Conservation (phyloP, 2,888 invertebrate species). For the Auanema sp. region DNA sequence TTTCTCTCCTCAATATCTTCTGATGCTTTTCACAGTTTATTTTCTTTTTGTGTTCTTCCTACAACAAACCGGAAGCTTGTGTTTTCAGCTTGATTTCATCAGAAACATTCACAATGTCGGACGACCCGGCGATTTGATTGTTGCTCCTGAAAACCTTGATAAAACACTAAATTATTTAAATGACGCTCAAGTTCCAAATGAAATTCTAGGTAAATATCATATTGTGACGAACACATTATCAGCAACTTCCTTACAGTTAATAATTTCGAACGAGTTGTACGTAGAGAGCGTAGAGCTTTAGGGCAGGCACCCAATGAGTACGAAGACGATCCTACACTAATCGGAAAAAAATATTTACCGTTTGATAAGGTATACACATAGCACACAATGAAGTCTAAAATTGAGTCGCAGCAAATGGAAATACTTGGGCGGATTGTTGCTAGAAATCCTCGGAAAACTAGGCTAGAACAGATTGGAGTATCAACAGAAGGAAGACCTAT, state of each 20-base stretch:
- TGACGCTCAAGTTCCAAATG: conserved; percentile 9
- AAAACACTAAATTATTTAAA: conserved; percentile 11
- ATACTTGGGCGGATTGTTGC: background rate
- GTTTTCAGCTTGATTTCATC: conserved; percentile 1
- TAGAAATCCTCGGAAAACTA: background rate
- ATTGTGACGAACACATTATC: too few relatives aligned
- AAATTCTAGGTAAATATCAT: conserved; percentile 15
- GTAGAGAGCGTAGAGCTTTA: conserved; percentile 12
- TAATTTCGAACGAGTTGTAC: background rate
- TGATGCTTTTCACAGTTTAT: background rate
- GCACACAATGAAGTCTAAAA: too few relatives aligned
- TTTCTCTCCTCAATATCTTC: background rate
- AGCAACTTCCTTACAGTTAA: conserved; percentile 3
- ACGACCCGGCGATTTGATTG: background rate
- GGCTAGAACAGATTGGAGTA: conserved; percentile 3
- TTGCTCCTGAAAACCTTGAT: background rate
- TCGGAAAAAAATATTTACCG: conserved; percentile 10
- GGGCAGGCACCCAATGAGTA: conserved; percentile 6
- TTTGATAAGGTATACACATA: conserved; percentile 6
- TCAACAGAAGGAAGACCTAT: conserved; percentile 7
- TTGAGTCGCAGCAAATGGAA: too few relatives aligned
- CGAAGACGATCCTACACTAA: conserved; percentile 1
- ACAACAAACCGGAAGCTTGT: background rate
- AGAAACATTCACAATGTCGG: background rate
- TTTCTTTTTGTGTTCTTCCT: background rate